Evolutionary conservation across 2,113 vertebrate genomes (phyloP), one percentile per base, ranked within the genome.

Genomic region (Indicator indicator): DNA sequence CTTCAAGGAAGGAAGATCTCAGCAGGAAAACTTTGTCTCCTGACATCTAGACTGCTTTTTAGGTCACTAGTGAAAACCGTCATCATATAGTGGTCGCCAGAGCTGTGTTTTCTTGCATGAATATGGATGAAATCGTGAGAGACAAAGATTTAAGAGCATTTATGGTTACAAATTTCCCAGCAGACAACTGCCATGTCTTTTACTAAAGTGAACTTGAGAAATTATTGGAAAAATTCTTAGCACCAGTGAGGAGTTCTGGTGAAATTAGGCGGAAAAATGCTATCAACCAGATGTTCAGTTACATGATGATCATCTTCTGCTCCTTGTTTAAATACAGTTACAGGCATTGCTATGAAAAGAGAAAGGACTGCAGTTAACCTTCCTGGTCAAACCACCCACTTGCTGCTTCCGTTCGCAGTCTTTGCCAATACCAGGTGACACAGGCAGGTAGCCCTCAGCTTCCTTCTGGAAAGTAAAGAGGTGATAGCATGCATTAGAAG

Each of bases 81-180:
- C 58, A 77, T 79, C 16, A 10, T 67, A 8, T 50, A 54, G 46
- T 56, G 18, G 77, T 96, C 90, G 68, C 27, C 70, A 92, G 79
- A 92, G 93, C 69, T 68, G 42, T 93, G 27, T 94, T 95, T 94
- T 72, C 60, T 18, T 77, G 17, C 76, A 46, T 82, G 38, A 59
- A 62, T 67, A 74, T 60, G 75, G 82, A 92, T 82, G 76, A 24
- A 70, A 67, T 52, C 4, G 12, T 56, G 80, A 94, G 65, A 64
- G 78, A 82, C 16, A 36, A 40, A 78, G 74, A 73, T 67, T 70
- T 67, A 79, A 87, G 36, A 64, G 46, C 50, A 88, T 9, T 13
- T 56, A 4, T 9, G 40, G 30, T 55, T 86, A 40, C 0, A 33
- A 8, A 82, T 86, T 74, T 75, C 46, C 32, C 92, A 59, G 7